phyloP scores from a whole-genome alignment of 2,888 invertebrate genomes.

The Pseudococcus viburni region DNA sequence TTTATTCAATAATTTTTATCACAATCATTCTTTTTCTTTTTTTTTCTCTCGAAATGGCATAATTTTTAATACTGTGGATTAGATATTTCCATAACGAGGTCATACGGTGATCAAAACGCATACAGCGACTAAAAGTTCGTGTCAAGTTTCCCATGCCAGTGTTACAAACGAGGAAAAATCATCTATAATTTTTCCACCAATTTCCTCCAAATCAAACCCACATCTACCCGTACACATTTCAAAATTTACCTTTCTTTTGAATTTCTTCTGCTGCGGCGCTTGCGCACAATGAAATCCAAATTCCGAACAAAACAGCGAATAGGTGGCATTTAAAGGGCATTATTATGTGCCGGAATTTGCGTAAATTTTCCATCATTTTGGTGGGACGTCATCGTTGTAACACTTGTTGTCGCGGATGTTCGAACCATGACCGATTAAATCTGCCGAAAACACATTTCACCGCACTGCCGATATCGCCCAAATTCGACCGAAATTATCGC shows the following conservation, averaged over 20 bases:
- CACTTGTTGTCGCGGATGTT: slow-evolving; percentile 32
- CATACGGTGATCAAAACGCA: no score
- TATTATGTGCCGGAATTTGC: slow-evolving; percentile 50
- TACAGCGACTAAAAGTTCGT: no score
- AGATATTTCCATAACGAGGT: no score
- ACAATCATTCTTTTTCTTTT: no score
- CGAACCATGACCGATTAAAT: slow-evolving; percentile 44
- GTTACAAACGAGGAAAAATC: no score
- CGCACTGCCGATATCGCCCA: background rate
- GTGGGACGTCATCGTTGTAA: slow-evolving; percentile 30
- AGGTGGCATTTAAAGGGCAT: slow-evolving; percentile 40
- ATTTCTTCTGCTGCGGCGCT: slow-evolving; percentile 6
- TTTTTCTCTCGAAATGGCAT: no score
- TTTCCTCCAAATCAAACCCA: no score
- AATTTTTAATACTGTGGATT: no score
- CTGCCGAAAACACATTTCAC: slow-evolving; percentile 53
- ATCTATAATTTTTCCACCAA: no score
- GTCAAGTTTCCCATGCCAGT: no score
- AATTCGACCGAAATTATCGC: slow-evolving; percentile 9
- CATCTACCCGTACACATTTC: background rate
- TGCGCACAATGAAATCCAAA: slow-evolving; percentile 16
- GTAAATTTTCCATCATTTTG: slow-evolving; percentile 21
- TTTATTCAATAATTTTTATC: no score
- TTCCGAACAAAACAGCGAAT: background rate
- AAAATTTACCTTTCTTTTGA: slow-evolving; percentile 23